These are phyloP conservation scores for Deroptyus accipitrinus DNA, from an alignment of 2,113 vertebrate genomes.

Conservation along the genomic window DNA sequence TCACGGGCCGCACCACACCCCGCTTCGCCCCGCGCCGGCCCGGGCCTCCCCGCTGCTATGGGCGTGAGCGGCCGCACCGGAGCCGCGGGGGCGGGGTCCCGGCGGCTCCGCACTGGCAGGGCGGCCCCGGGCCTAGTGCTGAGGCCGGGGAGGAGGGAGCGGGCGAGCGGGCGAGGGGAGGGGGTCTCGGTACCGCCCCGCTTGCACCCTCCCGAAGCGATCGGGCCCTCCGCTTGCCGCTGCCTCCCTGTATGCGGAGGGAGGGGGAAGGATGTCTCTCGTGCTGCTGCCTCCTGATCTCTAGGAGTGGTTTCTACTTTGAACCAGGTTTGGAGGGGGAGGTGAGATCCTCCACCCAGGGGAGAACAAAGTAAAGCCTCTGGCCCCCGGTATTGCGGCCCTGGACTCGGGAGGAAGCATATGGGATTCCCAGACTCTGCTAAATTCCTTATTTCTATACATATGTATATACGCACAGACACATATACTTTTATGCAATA, in stretches of 20 bases:
- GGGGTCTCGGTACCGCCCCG: not conserved
- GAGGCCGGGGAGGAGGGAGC: not conserved
- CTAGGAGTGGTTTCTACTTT: not conserved
- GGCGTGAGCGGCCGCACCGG: not conserved
- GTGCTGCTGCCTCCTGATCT: not conserved
- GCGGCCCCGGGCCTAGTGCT: not conserved
- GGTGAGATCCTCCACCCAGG: not conserved
- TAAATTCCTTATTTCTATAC: not conserved
- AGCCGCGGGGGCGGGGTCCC: not conserved
- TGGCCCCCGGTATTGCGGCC: not conserved
- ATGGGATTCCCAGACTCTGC: not conserved
- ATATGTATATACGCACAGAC: too few relatives aligned
- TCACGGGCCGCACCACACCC: not conserved
- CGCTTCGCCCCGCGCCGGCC: too few relatives aligned
- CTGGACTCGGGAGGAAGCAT: not conserved
- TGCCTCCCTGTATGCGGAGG: not conserved
- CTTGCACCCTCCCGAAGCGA: not conserved
- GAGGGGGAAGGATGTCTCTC: not conserved
- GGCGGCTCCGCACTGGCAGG: not conserved
- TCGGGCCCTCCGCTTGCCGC: not conserved
- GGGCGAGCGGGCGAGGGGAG: not conserved
- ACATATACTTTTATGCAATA: not conserved
- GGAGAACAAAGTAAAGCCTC: conserved; percentile 1
- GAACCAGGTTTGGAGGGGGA: not conserved
- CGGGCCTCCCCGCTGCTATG: not conserved